phyloP scores from a whole-genome alignment of 2,888 invertebrate genomes.

The Blastobasis adustella region DNA sequence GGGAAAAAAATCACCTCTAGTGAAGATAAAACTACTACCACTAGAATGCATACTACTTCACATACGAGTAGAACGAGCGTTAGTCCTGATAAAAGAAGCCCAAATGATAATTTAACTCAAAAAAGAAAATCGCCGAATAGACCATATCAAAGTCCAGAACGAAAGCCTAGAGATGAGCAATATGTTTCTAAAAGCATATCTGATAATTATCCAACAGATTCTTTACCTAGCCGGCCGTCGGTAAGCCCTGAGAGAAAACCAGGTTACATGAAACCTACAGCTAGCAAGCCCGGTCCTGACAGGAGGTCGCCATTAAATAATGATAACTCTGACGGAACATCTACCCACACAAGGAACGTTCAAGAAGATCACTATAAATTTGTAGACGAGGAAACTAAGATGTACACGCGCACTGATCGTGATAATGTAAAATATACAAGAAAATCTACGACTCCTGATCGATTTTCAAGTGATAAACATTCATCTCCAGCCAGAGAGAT shows the following conservation, averaged over 20 bases:
- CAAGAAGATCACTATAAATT: slow-evolving; percentile 53
- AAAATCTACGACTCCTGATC: slow-evolving; percentile 11
- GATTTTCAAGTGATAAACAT: slow-evolving; percentile 14
- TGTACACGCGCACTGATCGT: slow-evolving; percentile 34
- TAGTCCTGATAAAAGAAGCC: neutral
- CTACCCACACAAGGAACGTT: slow-evolving; percentile 23
- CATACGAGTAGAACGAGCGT: too few relatives aligned
- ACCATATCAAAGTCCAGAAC: slow-evolving; percentile 18
- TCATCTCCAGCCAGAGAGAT: slow-evolving; percentile 26
- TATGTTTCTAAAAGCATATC: too few relatives aligned
- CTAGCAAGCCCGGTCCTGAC: slow-evolving; percentile 29
- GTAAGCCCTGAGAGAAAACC: slow-evolving; percentile 35
- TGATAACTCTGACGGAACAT: neutral
- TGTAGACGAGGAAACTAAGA: slow-evolving; percentile 60
- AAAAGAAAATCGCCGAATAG: slow-evolving; percentile 2
- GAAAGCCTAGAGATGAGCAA: slow-evolving; percentile 10
- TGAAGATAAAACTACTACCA: neutral
- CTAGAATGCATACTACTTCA: too few relatives aligned
- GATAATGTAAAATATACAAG: slow-evolving; percentile 15
- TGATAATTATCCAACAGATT: slow-evolving; percentile 13
- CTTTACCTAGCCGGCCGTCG: slow-evolving; percentile 11
- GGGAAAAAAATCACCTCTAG: slow-evolving; percentile 9
- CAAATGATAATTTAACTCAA: slow-evolving; percentile 6
- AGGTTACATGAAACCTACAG: slow-evolving; percentile 45
- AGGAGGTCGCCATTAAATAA: slow-evolving; percentile 8